phyloP scores from a whole-genome alignment of 2,888 invertebrate species.

The Diloba caeruleocephala region DNA sequence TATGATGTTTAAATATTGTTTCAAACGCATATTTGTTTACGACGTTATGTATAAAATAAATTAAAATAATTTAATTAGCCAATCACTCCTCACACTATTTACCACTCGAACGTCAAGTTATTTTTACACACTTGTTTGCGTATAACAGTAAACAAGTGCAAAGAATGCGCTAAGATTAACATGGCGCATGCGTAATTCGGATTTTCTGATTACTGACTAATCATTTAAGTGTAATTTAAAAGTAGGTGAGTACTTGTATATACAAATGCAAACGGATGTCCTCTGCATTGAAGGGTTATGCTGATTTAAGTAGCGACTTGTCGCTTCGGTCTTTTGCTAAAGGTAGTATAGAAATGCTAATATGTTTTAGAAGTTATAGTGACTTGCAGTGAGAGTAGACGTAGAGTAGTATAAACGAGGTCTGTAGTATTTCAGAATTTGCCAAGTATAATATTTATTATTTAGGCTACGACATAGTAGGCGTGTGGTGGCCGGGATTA shows the following conservation, averaged over 20 bases:
- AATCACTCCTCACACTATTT: conserved; percentile 2
- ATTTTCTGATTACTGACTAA: conserved; percentile 41
- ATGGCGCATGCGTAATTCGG: conserved; percentile 41
- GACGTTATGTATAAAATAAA: background rate
- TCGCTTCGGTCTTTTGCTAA: conserved; percentile 23
- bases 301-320: conserved; percentile 11
- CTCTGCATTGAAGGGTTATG: conserved; percentile 14
- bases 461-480: too few relatives aligned
- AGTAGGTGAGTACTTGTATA: conserved; percentile 33
- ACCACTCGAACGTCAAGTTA: conserved; percentile 11
- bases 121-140: conserved; percentile 37
- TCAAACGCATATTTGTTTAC: background rate
- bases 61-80: background rate
- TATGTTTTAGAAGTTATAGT: conserved; percentile 13
- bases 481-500: too few relatives aligned
- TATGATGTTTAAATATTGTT: too few relatives aligned
- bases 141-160: conserved; percentile 33
- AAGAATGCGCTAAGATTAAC: conserved; percentile 45
- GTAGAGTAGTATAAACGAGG: background rate
- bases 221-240: conserved; percentile 31
- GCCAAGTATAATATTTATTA: background rate
- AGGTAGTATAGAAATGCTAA: conserved; percentile 23
- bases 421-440: background rate
- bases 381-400: conserved; percentile 2
- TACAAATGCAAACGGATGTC: conserved; percentile 44